Evolutionary conservation across 2,113 vertebrate genomes (phyloP).

Genomic region (Ceyx margarethae): DNA sequence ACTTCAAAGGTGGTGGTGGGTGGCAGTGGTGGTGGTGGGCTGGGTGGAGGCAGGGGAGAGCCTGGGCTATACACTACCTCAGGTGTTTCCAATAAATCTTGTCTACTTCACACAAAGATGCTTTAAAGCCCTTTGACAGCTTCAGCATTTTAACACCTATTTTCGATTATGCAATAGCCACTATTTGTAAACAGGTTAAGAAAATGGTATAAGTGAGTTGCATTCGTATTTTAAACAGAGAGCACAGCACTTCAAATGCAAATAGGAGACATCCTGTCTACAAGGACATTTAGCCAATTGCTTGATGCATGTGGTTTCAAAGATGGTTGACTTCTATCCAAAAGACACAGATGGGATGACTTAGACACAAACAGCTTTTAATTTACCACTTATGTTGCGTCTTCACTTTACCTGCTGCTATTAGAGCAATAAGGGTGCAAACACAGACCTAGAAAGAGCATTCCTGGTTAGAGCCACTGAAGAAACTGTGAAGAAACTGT

Average conservation of each 20-base stretch:
- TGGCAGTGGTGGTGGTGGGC: conserved; percentile 24
- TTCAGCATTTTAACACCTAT: conserved; percentile 47
- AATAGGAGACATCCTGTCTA: conserved; percentile 80
- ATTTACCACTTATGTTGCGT: conserved; percentile 70
- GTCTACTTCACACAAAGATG: conserved; percentile 16
- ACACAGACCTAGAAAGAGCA: conserved; percentile 58
- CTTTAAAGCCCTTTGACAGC: conserved; percentile 56
- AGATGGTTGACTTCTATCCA: conserved; percentile 74
- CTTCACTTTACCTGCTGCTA: conserved; percentile 73
- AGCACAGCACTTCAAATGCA: conserved; percentile 72
- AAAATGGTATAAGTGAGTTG: conserved; percentile 66
- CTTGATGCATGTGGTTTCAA: conserved; percentile 76
- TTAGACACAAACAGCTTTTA: conserved; percentile 79
- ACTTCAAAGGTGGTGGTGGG: conserved; percentile 64
- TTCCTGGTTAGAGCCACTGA: conserved; percentile 50
- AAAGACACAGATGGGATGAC: conserved; percentile 80
- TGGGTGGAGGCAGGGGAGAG: conserved; percentile 27
- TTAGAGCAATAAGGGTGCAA: conserved; percentile 45
- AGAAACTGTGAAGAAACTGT: background rate
- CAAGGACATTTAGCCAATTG: conserved; percentile 73
- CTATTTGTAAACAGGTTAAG: conserved; percentile 70
- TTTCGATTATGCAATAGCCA: conserved; percentile 39
- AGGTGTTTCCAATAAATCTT: conserved; percentile 56
- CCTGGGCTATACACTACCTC: background rate
- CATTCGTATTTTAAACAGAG: conserved; percentile 73